Evolutionary conservation across 2,113 vertebrate genomes (phyloP).

Genomic region (Piaya cayana): DNA sequence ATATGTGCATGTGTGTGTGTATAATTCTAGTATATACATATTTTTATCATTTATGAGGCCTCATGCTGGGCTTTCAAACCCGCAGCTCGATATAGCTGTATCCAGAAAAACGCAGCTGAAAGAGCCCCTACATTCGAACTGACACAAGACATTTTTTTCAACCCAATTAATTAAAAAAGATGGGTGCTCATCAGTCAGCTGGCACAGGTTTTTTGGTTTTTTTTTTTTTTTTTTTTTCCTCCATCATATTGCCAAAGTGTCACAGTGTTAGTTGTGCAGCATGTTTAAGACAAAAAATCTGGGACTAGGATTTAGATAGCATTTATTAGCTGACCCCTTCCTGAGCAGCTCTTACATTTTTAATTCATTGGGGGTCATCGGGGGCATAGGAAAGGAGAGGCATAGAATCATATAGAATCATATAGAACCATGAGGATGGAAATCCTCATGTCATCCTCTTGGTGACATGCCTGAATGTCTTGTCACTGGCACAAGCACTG

Average conservation of each 20-base stretch:
- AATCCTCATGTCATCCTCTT: not conserved
- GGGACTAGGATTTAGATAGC: conserved; percentile 52
- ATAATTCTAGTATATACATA: conserved; percentile 40
- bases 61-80: conserved; percentile 49
- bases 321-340: conserved; percentile 57
- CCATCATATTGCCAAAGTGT: conserved; percentile 72
- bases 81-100: conserved; percentile 34
- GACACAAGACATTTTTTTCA: conserved; percentile 65
- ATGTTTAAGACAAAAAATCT: conserved; percentile 70
- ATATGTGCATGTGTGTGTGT: not conserved
- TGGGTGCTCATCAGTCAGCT: conserved; percentile 69
- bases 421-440: not conserved
- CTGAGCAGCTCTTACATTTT: conserved; percentile 37
- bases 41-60: conserved; percentile 60
- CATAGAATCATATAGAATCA: not conserved
- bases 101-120: conserved; percentile 50
- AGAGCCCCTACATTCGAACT: conserved; percentile 47
- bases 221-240: too few relatives aligned
- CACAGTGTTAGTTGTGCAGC: conserved; percentile 69
- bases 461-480: fast-evolving
- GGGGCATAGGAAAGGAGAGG: not conserved
- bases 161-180: conserved; percentile 75
- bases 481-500: fast-evolving
- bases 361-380: not conserved
- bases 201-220: conserved; percentile 28